Conservation (phyloP, 2,888 invertebrate genomes). For the Drosophila paramelanica region DNA sequence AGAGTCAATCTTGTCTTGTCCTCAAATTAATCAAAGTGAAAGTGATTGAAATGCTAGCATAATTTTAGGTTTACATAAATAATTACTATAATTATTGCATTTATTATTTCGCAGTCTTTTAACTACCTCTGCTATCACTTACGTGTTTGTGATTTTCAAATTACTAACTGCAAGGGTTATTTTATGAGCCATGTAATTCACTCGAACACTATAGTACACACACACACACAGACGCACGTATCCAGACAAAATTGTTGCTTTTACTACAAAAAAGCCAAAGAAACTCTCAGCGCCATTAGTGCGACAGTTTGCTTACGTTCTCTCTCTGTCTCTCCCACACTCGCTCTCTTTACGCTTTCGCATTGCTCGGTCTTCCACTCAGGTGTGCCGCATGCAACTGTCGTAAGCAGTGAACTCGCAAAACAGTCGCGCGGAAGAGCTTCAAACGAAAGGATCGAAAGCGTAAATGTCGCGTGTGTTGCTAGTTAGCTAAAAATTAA, state of each 20-base stretch:
- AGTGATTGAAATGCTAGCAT: conserved; percentile 4
- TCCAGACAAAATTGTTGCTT: conserved; percentile 63
- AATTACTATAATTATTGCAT: background rate
- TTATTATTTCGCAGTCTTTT: background rate
- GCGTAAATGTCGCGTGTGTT: conserved; percentile 27
- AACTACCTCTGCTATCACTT: conserved; percentile 26
- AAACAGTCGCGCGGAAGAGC: conserved; percentile 74
- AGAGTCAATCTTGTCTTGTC: background rate
- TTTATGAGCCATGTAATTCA: conserved; percentile 31
- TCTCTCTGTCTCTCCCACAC: conserved; percentile 13
- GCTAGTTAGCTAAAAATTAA: conserved; percentile 18
- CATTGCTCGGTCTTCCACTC: conserved; percentile 4
- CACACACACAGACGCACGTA: conserved; percentile 9
- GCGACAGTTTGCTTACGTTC: conserved; percentile 24
- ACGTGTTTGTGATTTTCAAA: conserved; percentile 30
- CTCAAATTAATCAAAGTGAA: background rate
- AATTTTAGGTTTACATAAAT: background rate
- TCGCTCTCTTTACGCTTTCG: background rate
- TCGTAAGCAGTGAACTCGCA: conserved; percentile 28
- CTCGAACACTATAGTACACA: conserved; percentile 3
- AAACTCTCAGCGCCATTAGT: conserved; percentile 39
- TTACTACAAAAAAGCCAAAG: conserved; percentile 54
- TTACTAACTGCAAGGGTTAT: conserved; percentile 37
- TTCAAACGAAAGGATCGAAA: conserved; percentile 75
- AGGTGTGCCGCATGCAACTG: conserved; percentile 45